Evolutionary conservation across 2,113 vertebrate species (phyloP).

Genomic region (Mesocricetus auratus): DNA sequence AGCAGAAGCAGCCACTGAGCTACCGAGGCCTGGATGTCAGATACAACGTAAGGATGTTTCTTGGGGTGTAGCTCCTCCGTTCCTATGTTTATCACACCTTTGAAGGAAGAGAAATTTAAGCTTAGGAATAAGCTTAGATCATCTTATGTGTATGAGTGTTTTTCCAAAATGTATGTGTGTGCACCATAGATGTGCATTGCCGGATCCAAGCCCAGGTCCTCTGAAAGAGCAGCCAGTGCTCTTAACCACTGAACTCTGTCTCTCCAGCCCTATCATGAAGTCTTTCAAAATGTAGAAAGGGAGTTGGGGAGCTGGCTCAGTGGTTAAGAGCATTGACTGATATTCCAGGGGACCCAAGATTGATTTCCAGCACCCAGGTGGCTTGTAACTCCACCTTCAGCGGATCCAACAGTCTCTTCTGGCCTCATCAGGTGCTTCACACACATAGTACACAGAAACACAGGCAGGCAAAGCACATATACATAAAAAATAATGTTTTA

Average conservation of each 20-base stretch:
- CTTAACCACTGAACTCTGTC: not conserved
- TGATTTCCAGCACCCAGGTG: not conserved
- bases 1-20: slow-evolving; percentile 92
- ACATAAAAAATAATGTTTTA: not conserved
- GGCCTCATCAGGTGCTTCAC: not conserved
- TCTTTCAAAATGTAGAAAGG: slow-evolving; percentile 19
- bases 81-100: not conserved
- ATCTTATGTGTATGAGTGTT: not conserved
- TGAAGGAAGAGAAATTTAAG: not conserved
- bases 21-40: slow-evolving; percentile 90
- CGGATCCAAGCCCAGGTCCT: not conserved
- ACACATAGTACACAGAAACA: not conserved
- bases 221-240: not conserved
- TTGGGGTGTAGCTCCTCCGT: accelerated
- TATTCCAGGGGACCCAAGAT: not conserved
- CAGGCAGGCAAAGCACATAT: not conserved
- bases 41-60: slow-evolving; percentile 92
- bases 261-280: not conserved
- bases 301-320: not conserved
- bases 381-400: not conserved
- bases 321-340: not conserved
- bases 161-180: not conserved
- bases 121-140: slow-evolving; percentile 17
- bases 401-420: not conserved
- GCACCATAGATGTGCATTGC: no score